Evolutionary conservation across 2,113 vertebrate species (phyloP), one percentile per base, ranked within the genome.

Genomic region (Hippolais icterina): DNA sequence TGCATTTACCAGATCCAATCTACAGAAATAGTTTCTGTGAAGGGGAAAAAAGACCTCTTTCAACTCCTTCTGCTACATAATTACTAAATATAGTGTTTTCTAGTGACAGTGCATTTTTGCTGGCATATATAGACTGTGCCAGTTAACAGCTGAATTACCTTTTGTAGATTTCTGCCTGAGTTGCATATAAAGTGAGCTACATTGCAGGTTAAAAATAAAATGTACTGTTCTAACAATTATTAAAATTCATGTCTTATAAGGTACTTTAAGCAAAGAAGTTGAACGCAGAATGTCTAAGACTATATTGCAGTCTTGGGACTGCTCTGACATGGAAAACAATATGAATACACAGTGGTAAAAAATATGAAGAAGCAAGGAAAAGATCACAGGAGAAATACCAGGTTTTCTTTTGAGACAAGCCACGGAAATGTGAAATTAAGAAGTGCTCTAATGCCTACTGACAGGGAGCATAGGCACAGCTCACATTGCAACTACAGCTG

Each of bases 61-160:
- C 94, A 95, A 94, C 69, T 87, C 46, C 56, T 96, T 92, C 66
- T 76, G 65, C 37, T 68, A 22, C 24, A 20, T 5, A 27, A 57
- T 87, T 75, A 28, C 69, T 89, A 94, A 92, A 84, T 76, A 87
- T 24, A 94, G 53, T 17, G 31, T 33, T 84, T 94, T 84, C 35
- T 52, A 84, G 69, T 95, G 94, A 96, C 15, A 1, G n/a, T 69
- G 93, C 89, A 28, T 60, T 82, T 94, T 89, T 89, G 37, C 49
- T 92, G 69, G 77, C 35, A 27, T 56, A 64, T 42, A 20, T 82
- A 87, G 59, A 47, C n/a, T 15, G 15, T 70, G 39, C 44, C 85
- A 90, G 54, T 81, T 90, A 92, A 41, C 12, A 90, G 87, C 79
- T 90, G 87, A 90, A 92, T 87, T 93, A 90, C 46, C 37, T 95